These are phyloP conservation scores for Macroteleia sp. DNA, from an alignment of 2,888 invertebrate genomes.

Conservation along the genomic window DNA sequence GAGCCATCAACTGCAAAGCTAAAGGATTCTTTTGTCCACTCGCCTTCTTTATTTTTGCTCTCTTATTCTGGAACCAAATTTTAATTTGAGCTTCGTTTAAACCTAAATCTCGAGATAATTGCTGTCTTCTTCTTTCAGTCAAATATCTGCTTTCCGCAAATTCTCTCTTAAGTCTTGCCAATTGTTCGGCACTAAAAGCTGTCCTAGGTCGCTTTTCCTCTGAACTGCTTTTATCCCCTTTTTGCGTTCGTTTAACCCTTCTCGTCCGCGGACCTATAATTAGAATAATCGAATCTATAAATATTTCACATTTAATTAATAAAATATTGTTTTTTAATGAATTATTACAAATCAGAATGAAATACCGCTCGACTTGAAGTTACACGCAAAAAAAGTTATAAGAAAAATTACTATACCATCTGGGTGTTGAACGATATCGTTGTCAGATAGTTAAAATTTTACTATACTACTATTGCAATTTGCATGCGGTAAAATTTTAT, in stretches of 20 bases:
- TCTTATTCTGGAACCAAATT: conserved; percentile 98
- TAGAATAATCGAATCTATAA: too few relatives aligned
- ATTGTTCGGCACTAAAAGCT: conserved; percentile 97
- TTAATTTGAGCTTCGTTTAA: conserved; percentile 98
- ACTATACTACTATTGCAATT: too few relatives aligned
- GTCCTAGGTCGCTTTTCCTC: conserved; percentile 97
- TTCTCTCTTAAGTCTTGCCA: conserved; percentile 95
- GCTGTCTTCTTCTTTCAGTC: conserved; percentile 95
- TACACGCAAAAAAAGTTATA: too few relatives aligned
- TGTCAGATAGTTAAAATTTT: too few relatives aligned
- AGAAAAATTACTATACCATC: too few relatives aligned
- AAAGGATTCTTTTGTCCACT: conserved; percentile 90
- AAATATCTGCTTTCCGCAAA: conserved; percentile 96
- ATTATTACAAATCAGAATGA: too few relatives aligned
- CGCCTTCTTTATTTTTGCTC: conserved; percentile 95
- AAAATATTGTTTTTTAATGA: too few relatives aligned
- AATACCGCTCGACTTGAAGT: too few relatives aligned
- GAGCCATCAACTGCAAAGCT: conserved; percentile 96
- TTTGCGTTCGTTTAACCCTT: conserved; percentile 84
- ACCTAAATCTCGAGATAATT: conserved; percentile 94
- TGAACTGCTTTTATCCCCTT: conserved; percentile 83
- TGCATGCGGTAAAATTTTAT: too few relatives aligned
- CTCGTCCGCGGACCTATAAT: conserved; percentile 86
- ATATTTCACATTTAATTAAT: too few relatives aligned
- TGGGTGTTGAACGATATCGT: too few relatives aligned